phyloP scores from a whole-genome alignment of 2,113 vertebrate species.

The Piprites chloris region DNA sequence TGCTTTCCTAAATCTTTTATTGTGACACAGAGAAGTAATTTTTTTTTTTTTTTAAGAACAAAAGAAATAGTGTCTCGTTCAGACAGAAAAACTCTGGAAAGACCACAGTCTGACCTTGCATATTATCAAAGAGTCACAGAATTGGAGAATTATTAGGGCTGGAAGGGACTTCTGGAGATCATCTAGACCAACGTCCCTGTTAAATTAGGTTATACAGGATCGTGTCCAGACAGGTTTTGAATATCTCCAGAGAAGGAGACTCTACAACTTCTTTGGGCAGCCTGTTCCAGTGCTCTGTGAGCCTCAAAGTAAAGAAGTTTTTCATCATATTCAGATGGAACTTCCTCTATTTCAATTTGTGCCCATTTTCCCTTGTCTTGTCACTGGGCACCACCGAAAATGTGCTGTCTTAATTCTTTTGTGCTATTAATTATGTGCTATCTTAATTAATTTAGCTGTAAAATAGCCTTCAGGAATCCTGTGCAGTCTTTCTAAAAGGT shows the following conservation, averaged over 20 bases:
- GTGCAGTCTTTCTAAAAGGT: slow-evolving; percentile 23
- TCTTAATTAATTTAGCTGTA: slow-evolving; percentile 58
- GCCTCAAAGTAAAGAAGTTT: not conserved
- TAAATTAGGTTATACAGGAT: not conserved
- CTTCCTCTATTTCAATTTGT: not conserved
- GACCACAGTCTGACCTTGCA: not conserved
- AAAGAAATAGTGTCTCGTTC: not conserved
- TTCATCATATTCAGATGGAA: not conserved
- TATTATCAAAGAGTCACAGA: not conserved
- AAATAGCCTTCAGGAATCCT: slow-evolving; percentile 37
- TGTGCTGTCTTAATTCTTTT: not conserved
- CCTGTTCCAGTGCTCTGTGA: not conserved
- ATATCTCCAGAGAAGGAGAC: not conserved
- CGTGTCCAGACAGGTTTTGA: not conserved
- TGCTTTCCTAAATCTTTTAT: not conserved
- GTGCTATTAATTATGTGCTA: not conserved
- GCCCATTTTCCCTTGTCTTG: not conserved
- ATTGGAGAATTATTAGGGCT: not conserved
- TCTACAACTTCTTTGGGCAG: not conserved
- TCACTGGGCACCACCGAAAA: not conserved
- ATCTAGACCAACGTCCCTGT: not conserved
- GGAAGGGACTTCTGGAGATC: not conserved
- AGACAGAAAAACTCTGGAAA: slow-evolving; percentile 7
- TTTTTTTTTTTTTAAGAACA: not conserved
- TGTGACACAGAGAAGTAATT: not conserved